Evolutionary conservation across 2,113 vertebrate species (phyloP).

Genomic region (Prolemur simus): DNA sequence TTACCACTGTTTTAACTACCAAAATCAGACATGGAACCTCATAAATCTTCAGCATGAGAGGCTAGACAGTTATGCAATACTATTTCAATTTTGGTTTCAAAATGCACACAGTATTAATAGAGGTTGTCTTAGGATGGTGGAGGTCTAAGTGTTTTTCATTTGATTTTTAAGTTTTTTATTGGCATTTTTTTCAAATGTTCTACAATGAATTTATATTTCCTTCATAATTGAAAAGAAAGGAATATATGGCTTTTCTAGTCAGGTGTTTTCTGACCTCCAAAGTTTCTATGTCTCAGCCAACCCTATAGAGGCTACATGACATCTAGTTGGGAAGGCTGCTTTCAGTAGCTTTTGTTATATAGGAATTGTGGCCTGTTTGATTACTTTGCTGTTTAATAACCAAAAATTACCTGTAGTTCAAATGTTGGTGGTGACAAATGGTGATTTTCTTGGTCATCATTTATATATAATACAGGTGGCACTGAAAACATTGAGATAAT

Average conservation of each 20-base stretch:
- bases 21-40: constrained; percentile 7
- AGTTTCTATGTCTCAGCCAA: not conserved
- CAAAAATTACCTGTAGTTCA: constrained; percentile 33
- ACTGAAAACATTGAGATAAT: constrained; percentile 36
- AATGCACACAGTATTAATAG: not conserved
- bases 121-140: not conserved
- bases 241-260: constrained; percentile 9
- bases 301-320: not conserved
- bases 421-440: constrained; percentile 19
- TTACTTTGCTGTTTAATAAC: constrained; percentile 53
- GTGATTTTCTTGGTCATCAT: constrained; percentile 46
- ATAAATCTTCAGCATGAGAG: constrained; percentile 35
- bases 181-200: constrained; percentile 3
- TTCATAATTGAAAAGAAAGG: constrained; percentile 33
- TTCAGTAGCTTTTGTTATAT: not conserved
- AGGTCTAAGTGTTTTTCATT: constrained; percentile 34
- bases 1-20: constrained; percentile 5
- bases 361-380: not conserved
- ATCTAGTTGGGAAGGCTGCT: not conserved
- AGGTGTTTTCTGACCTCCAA: constrained; percentile 6
- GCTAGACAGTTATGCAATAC: not conserved
- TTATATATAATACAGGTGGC: not conserved
- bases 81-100: constrained; percentile 53
- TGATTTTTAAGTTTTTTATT: not conserved
- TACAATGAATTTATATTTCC: constrained; percentile 6